Base-by-base conservation (phyloP, 2,888 invertebrate species). In the Corbicula japonica region DNA sequence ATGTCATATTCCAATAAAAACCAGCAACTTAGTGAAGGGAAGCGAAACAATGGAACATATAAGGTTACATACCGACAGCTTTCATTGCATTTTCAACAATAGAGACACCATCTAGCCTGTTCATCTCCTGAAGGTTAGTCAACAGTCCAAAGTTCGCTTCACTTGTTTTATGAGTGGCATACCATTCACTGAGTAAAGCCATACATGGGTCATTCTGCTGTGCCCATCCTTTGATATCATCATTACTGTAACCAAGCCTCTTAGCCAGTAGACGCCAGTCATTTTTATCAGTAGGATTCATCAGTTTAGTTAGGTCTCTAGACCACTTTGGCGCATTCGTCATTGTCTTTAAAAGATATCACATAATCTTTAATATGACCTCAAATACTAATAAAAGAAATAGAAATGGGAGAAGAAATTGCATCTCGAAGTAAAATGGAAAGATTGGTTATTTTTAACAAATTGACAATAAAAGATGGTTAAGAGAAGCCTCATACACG, bases 111-210 rank as follows among this genome's bases (percentile, higher is more conserved):
- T 93, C 92, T 56, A 81, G 52, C 50, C 92, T 83, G 65, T 90
- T 87, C 87, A 93, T 92, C 52, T 92, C 92, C 52, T 89, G 88
- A 10, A 93, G 85, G n/a, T 83, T 80, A n/a, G 84, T 89, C 48
- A 92, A 78, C 12, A 93, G 82, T 26, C 87, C 92, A 65, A 81
- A 76, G 5, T 83, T 87, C 18, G 90, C 90, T 73, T 92, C 92
- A 62, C 90, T 87, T 10, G 90, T 91, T 75, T 90, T 92, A 76
- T 91, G 90, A 18, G 89, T 91, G 61, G 92, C 88, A 76, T 90
- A 93, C 92, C 92, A 93, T 76, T 92, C 92, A 81, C 89, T 90
- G 15, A 93, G 83, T 80, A 93, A 66, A 5, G 90, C 86, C 91
- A 93, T 90, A 69, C 91, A 92, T 2, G 93, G 93, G 72, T 92